Evolutionary conservation across 2,113 vertebrate genomes (phyloP), one percentile per base, ranked within the genome.

Genomic region (Rhodinocichla rosea): DNA sequence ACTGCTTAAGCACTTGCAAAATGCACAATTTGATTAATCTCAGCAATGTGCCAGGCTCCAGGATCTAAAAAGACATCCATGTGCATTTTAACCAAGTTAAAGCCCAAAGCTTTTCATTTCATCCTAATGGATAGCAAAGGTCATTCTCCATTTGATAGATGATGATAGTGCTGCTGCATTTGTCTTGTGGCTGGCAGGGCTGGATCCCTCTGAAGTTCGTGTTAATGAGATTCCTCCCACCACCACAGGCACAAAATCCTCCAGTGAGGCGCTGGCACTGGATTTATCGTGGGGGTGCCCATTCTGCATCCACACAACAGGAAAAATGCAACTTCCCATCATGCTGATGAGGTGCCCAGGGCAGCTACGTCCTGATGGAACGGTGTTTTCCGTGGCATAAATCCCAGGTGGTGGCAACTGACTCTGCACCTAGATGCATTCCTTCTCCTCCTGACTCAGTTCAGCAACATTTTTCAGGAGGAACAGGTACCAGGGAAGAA

Each of bases 151-250:
- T 56, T 88, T 98, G 97, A 97, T 96, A 93, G 96, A 97, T 95
- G 95, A 91, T 69, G 44, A n/a, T 76, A 70, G 76, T 7, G 1
- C 60, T 26, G 83, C 70, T 89, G 68, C 96, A 96, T 97, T 96
- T 97, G 94, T 98, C 97, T 97, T 79, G 26, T 82, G 83, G 59
- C 92, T 97, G 96, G 95, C 96, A 91, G 77, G 24, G 59, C 83
- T 90, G 80, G 86, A 67, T 94, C 82, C 59, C 83, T 97, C 92
- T 96, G 89, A 87, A 97, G 87, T 85, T 91, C 0, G 26, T 95
- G 95, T 83, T 97, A 97, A 97, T 90, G 94, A 97, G 81, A 91
- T 94, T 95, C 95, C 97, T 96, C 94, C 94, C 69, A 91, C 96
- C 62, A 63, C 79, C 62, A 63, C 79, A 47, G 77, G 63, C 94